Percentiles rank a stretch among this genome's conserved stretches.
These are phyloP conservation scores for Hemichromis elongatus DNA, from an alignment of 2,113 vertebrate genomes.

Conservation along the genomic window DNA sequence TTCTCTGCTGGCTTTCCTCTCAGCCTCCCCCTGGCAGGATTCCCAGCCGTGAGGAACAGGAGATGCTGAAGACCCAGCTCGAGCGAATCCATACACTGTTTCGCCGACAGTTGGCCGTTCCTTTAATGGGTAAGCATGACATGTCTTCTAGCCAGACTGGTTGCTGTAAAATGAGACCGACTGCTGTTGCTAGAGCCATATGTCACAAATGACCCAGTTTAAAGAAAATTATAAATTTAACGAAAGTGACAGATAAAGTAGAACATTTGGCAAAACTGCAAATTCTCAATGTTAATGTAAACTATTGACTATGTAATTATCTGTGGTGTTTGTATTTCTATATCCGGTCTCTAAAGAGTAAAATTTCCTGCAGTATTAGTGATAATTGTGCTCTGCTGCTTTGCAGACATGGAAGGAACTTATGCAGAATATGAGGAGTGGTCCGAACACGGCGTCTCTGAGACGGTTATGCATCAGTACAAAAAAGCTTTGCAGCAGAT, in stretches of 20 bases:
- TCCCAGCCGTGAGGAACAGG: slow-evolving; percentile 83
- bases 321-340: too few relatives aligned
- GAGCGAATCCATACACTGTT: slow-evolving; percentile 89
- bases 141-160: slow-evolving; percentile 6
- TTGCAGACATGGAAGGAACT: slow-evolving; percentile 87
- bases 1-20: slow-evolving; percentile 50
- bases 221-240: not conserved
- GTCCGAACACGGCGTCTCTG: slow-evolving; percentile 83
- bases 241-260: not conserved
- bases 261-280: not conserved
- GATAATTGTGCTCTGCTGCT: not conserved
- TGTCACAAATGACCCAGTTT: not conserved
- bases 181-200: not conserved
- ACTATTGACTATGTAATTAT: not conserved
- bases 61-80: slow-evolving; percentile 83
- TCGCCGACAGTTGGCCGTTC: slow-evolving; percentile 88
- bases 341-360: not conserved
- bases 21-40: slow-evolving; percentile 86
- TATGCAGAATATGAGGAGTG: slow-evolving; percentile 92
- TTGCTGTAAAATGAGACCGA: not conserved
- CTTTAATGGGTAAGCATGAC: slow-evolving; percentile 82
- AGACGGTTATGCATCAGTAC: slow-evolving; percentile 77
- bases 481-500: slow-evolving; percentile 82
- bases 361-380: not conserved
- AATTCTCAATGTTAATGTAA: not conserved